Base-by-base conservation (phyloP, 2,888 invertebrate genomes). In the Apamea epomidion region DNA sequence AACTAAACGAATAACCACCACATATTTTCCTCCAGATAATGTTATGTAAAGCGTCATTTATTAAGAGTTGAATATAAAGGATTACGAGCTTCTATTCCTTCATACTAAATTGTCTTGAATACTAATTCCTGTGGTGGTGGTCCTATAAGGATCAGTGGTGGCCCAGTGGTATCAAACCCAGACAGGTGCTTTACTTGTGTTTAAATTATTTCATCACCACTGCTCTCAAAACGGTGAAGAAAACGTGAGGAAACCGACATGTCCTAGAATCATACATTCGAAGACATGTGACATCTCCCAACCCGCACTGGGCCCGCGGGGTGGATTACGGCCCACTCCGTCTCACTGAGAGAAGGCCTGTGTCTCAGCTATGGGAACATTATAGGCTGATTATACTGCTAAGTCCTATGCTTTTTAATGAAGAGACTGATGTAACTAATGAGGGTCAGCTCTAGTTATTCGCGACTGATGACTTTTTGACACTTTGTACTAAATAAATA, bases 11-110 rank as follows among this genome's bases (percentile, higher is more conserved):
- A 51, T 67, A 69, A 76, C 18, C 48, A 78, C 79, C 8, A 60
- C 21, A 62, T 45, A 60, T 78, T 71, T 71, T 78, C 70, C 70
- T 67, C 5, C 1, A 67, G 8, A 78, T 37, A 51, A 64, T 32
- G 10, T n/a, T 54, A 32, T 18, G 51, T 54, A 18, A 25, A 6
- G 10, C 51, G 51, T 16, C 32, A 37, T 25, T n/a, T 25, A 58
- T 18, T 0, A 25, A 5, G 5, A 51, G 2, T 51, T 51, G 32
- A 70, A 16, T 51, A 70, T 48, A 51, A 32, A 65, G 5, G 25
- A 45, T 21, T n/a, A n/a, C 1, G 21, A 45, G 14, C 18, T 51
- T 64, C 16, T 21, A 21, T 64, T 37, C n/a, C 60, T 62, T 37
- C 21, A 48, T n/a, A 21, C 32, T 32, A 32, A 32, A 64, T 32